Conservation (phyloP, 2,888 invertebrate genomes). For the Subacronicta megacephala region DNA sequence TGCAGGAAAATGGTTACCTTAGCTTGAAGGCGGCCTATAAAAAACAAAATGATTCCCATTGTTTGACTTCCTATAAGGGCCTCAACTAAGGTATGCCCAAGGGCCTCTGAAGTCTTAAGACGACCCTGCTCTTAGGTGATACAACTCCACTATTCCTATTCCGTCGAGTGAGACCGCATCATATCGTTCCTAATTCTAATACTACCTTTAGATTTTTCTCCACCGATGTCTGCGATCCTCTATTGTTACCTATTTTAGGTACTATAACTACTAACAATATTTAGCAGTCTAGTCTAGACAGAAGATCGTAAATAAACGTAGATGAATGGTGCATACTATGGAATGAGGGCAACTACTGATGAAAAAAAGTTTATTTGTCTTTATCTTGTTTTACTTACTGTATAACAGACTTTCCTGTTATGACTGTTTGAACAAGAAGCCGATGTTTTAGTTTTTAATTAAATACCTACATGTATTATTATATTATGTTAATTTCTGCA, state of each 20-base stretch:
- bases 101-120: too few relatives aligned
- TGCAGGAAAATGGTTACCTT: too few relatives aligned
- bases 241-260: conserved; percentile 7
- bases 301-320: conserved; percentile 21
- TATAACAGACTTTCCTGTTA: conserved; percentile 17
- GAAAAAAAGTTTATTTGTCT: conserved; percentile 42
- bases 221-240: neutral
- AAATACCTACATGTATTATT: too few relatives aligned
- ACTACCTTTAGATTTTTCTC: neutral
- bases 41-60: too few relatives aligned
- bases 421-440: conserved; percentile 4
- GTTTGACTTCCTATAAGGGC: too few relatives aligned
- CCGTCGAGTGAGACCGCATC: too few relatives aligned
- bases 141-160: too few relatives aligned
- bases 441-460: neutral
- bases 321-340: conserved; percentile 17
- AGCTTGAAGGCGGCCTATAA: too few relatives aligned
- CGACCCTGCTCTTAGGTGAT: too few relatives aligned
- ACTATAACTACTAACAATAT: neutral
- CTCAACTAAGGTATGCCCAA: too few relatives aligned
- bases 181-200: too few relatives aligned
- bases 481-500: too few relatives aligned
- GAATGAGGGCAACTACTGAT: conserved; percentile 41
- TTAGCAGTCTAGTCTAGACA: neutral
- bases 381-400: conserved; percentile 28